Conservation (phyloP, 2,797 vertebrate species). For the Muraenolepis orangiensis region DNA sequence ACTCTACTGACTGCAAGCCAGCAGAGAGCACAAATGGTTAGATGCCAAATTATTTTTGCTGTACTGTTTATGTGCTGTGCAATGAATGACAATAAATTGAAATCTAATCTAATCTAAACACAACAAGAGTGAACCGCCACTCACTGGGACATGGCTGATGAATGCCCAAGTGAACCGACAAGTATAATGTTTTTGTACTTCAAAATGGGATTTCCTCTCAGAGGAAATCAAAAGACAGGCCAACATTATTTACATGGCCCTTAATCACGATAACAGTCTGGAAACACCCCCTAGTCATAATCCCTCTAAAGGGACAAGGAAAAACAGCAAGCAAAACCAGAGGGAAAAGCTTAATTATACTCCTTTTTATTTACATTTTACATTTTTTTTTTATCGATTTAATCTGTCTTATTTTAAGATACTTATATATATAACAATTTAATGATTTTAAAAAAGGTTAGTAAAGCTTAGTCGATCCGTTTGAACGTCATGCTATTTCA, state of each 20-base stretch:
- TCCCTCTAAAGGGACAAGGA: not conserved
- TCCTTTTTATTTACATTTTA: no score
- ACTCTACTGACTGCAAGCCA: no score
- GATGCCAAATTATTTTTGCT: no score
- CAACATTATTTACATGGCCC: not conserved
- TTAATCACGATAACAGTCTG: not conserved
- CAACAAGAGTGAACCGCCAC: not conserved
- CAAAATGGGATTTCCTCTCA: not conserved
- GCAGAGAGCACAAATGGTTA: no score
- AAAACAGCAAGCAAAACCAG: not conserved
- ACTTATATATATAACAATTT: no score
- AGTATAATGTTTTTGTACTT: not conserved
- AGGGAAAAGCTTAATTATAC: no score
- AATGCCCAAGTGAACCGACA: not conserved
- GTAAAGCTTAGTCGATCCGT: not conserved
- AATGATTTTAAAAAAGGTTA: no score
- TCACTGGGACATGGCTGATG: not conserved
- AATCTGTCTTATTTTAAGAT: no score
- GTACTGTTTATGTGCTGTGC: no score
- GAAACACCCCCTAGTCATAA: not conserved
- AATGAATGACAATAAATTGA: no score
- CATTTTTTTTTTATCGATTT: no score
- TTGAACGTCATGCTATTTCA: not conserved
- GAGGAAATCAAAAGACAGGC: not conserved
- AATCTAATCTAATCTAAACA: no score